Conservation (phyloP, 2,797 vertebrate genomes). For the Coregonus sp. region DNA sequence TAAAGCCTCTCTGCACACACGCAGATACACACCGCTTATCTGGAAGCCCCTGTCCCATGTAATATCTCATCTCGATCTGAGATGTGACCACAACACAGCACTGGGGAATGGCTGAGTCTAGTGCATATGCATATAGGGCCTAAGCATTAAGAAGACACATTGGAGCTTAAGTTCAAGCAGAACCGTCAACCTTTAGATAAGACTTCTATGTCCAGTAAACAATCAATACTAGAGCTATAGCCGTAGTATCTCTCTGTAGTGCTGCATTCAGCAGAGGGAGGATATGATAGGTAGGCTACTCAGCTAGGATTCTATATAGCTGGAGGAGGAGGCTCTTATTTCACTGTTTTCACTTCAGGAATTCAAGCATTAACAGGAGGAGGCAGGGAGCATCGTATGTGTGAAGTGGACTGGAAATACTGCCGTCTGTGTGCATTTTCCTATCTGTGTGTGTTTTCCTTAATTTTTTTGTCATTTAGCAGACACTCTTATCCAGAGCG, state of each 20-base stretch:
- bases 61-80: neutral
- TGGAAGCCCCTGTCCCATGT: neutral
- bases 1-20: slow-evolving; percentile 1
- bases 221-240: neutral
- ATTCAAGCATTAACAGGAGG: slow-evolving; percentile 17
- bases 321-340: slow-evolving; percentile 37
- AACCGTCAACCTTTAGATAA: neutral
- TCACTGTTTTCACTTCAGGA: slow-evolving; percentile 48
- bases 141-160: neutral
- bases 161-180: neutral
- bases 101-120: slow-evolving; percentile 7
- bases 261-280: neutral
- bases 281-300: neutral
- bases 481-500: no score
- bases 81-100: neutral
- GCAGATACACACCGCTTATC: slow-evolving; percentile 7
- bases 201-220: neutral
- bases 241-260: neutral
- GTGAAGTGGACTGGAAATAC: slow-evolving; percentile 37
- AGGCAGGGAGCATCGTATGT: slow-evolving; percentile 10
- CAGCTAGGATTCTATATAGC: slow-evolving; percentile 19
- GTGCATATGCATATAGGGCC: neutral
- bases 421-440: neutral
- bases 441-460: neutral
- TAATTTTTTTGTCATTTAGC: no score